Evolutionary conservation across 1,140 invertebrate species (phyloP).

Genomic region (Leguminivora glycinivorella): DNA sequence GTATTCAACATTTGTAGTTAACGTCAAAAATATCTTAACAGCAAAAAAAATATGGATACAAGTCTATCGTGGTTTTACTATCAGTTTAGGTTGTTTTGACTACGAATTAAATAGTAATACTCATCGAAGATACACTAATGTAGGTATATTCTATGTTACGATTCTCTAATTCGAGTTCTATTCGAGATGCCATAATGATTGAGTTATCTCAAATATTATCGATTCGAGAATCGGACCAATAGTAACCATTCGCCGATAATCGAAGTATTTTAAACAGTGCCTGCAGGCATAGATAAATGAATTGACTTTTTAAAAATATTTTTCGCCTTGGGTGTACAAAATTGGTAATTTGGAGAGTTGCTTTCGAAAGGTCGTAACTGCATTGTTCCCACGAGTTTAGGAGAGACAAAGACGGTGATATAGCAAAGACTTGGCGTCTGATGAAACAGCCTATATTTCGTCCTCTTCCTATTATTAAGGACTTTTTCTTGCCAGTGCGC

Average conservation of each 20-base stretch:
- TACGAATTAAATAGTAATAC: too few relatives aligned
- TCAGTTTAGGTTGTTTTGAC: too few relatives aligned
- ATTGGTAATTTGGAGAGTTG: slow-evolving; percentile 11
- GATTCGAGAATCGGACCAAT: neutral
- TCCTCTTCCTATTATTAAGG: too few relatives aligned
- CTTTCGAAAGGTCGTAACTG: slow-evolving; percentile 3
- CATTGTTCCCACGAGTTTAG: neutral
- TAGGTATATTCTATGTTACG: neutral
- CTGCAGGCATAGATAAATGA: neutral
- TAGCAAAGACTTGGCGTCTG: neutral
- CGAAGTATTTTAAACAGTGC: slow-evolving; percentile 3
- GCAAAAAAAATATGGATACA: neutral
- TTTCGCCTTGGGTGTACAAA: slow-evolving; percentile 33
- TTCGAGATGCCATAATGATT: neutral
- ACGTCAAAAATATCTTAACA: too few relatives aligned
- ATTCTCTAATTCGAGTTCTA: neutral
- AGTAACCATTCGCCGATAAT: neutral
- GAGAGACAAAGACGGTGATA: neutral
- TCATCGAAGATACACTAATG: neutral
- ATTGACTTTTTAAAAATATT: neutral
- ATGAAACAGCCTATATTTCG: neutral
- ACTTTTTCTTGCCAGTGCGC: too few relatives aligned
- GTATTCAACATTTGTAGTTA: neutral
- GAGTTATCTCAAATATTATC: neutral
- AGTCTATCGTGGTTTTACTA: neutral